Base-by-base conservation (phyloP, 2,113 vertebrate species). In the Marmota monax region DNA sequence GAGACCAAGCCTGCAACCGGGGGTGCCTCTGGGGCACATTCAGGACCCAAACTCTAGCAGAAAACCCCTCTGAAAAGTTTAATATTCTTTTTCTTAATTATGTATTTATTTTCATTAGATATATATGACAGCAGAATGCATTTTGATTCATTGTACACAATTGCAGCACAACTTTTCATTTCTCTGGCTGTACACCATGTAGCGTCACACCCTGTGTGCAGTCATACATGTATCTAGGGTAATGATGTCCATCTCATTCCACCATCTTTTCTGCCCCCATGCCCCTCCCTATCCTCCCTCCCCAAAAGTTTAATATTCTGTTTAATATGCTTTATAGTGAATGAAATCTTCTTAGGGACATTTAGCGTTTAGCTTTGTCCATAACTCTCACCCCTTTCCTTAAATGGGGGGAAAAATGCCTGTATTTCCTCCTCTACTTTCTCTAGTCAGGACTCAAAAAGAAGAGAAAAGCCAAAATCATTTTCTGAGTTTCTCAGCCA, bases 401-500 rank as follows among this genome's bases (percentile, higher is more conserved):
- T 25, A 23, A 58, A 82, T 32, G 42, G 2, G 12, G 4, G 2
- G 17, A 22, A 80, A 76, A 65, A 84, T 63, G 23, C 29, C 45
- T 82, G 1, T 37, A n/a, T 84, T 92, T 92, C 45, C 18, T 69
- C 22, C 45, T 67, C 32, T 18, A 42, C 14, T 2, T 89, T 80
- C 42, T 58, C 76, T 61, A 87, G 58, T 77, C 56, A 76, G 48
- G 18, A 25, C 51, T 84, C 22, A 63, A 56, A 70, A 84, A 65
- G n/a, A 67, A 78, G 76, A 27, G 63, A 25, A 86, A 56, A 67
- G 5, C 8, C 22, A 69, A 10, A 10, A 42, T 58, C 16, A 42
- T 92, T 88, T 63, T 73, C 85, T 13, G n/a, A 94, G 63, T 73
- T 85, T 51, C 56, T 94, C 53, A 69, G 80, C 84, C 78, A 45